Percentiles rank a stretch among this genome's conserved stretches.
Evolutionary conservation across 2,113 vertebrate species (phyloP).

Genomic region (Strix uralensis): DNA sequence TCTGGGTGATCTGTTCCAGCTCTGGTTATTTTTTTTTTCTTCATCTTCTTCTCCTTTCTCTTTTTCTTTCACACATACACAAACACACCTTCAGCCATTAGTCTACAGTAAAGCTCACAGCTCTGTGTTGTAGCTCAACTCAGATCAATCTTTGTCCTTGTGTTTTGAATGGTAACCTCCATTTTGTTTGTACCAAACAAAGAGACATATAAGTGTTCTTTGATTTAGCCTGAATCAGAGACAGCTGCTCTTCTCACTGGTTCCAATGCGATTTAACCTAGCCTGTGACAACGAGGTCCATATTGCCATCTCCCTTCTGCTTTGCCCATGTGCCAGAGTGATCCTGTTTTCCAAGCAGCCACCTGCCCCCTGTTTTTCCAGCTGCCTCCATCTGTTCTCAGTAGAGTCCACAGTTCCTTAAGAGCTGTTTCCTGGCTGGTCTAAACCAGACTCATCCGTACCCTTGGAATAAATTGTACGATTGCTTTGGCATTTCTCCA

Average conservation of each 20-base stretch:
- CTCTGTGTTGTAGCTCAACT: neutral
- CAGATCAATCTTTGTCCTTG: neutral
- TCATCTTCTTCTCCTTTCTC: neutral
- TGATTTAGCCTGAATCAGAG: neutral
- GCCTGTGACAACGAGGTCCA: neutral
- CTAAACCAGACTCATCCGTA: neutral
- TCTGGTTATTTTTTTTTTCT: neutral
- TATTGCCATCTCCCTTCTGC: neutral
- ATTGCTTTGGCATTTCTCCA: neutral
- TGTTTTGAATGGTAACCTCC: neutral
- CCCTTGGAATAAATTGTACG: neutral
- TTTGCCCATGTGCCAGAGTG: neutral
- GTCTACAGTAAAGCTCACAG: neutral
- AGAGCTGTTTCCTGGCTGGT: neutral
- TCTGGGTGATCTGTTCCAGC: neutral
- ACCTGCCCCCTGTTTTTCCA: neutral
- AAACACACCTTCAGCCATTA: neutral
- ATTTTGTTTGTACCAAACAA: neutral
- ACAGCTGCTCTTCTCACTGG: neutral
- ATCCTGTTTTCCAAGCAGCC: neutral
- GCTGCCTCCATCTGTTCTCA: neutral
- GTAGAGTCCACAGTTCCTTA: neutral
- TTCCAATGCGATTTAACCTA: neutral
- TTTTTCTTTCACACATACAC: neutral
- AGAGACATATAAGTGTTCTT: neutral